phyloP scores from a whole-genome alignment of 2,888 invertebrate genomes.

The Noctua janthe region DNA sequence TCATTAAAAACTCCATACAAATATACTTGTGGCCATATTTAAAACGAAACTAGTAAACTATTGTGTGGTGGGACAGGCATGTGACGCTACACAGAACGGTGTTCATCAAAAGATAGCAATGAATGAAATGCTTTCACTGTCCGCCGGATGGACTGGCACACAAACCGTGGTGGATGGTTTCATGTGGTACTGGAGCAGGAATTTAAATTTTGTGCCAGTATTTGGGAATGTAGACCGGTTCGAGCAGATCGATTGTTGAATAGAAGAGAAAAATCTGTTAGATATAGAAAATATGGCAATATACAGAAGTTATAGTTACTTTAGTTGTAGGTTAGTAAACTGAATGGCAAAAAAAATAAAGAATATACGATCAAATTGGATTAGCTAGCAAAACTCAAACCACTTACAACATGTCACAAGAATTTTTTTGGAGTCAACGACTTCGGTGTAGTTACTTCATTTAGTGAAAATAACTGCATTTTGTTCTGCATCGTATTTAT shows the following conservation, averaged over 20 bases:
- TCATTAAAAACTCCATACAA: slow-evolving; percentile 27
- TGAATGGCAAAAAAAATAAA: too few species aligned
- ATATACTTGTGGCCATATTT: slow-evolving; percentile 30
- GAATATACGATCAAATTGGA: too few species aligned
- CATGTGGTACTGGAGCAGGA: slow-evolving; percentile 15
- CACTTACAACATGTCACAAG: too few species aligned
- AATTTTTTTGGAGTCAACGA: too few species aligned
- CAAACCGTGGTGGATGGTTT: slow-evolving; percentile 32
- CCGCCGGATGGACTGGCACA: slow-evolving; percentile 41
- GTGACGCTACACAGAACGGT: slow-evolving; percentile 50
- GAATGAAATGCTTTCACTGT: slow-evolving; percentile 59
- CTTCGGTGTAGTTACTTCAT: too few species aligned
- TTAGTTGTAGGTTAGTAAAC: neutral
- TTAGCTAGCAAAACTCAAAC: too few species aligned
- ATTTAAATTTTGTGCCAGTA: neutral
- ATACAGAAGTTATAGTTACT: neutral
- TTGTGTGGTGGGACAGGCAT: slow-evolving; percentile 59
- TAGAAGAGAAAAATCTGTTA: neutral
- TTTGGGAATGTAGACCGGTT: neutral
- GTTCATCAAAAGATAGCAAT: slow-evolving; percentile 61
- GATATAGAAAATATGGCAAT: too few species aligned
- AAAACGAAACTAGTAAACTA: slow-evolving; percentile 50
- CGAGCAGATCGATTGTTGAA: neutral
- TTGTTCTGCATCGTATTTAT: too few species aligned
- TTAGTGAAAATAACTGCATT: too few species aligned